phyloP scores from a whole-genome alignment of 2,797 vertebrate genomes.

The Selene dorsalis region DNA sequence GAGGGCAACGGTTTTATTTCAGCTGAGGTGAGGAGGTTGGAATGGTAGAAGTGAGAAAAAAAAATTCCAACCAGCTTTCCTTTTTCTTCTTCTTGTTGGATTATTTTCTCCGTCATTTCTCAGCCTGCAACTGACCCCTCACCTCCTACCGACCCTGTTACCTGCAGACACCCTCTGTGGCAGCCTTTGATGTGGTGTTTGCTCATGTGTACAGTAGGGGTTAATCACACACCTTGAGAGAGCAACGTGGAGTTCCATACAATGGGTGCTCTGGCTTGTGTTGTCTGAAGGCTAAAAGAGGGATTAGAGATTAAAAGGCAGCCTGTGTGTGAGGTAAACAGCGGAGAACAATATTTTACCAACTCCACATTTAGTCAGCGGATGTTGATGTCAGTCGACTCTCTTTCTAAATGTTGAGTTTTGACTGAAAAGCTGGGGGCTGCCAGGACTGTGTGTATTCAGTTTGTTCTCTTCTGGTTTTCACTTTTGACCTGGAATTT shows the following conservation, averaged over 20 bases:
- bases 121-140: constrained; percentile 63
- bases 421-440: constrained; percentile 54
- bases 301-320: constrained; percentile 86
- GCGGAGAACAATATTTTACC: constrained; percentile 79
- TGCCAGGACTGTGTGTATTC: constrained; percentile 20
- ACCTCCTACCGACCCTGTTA: constrained; percentile 81
- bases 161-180: constrained; percentile 76
- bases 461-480: constrained; percentile 41
- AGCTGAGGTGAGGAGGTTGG: neutral
- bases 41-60: constrained; percentile 8
- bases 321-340: constrained; percentile 80
- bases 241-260: constrained; percentile 73
- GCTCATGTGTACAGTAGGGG: constrained; percentile 84
- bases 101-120: constrained; percentile 29
- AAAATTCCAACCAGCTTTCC: neutral
- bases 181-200: constrained; percentile 80
- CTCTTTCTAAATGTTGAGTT: constrained; percentile 52
- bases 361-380: constrained; percentile 68
- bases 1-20: constrained; percentile 49
- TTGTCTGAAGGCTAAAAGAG: constrained; percentile 78
- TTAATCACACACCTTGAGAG: constrained; percentile 82
- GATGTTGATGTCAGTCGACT: constrained; percentile 76
- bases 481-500: constrained; percentile 41
- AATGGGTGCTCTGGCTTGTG: constrained; percentile 76
- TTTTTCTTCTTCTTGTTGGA: constrained; percentile 2